These are phyloP conservation scores for Ectropis crepuscularia DNA, from an alignment of 2,888 invertebrate genomes.

Conservation along the genomic window DNA sequence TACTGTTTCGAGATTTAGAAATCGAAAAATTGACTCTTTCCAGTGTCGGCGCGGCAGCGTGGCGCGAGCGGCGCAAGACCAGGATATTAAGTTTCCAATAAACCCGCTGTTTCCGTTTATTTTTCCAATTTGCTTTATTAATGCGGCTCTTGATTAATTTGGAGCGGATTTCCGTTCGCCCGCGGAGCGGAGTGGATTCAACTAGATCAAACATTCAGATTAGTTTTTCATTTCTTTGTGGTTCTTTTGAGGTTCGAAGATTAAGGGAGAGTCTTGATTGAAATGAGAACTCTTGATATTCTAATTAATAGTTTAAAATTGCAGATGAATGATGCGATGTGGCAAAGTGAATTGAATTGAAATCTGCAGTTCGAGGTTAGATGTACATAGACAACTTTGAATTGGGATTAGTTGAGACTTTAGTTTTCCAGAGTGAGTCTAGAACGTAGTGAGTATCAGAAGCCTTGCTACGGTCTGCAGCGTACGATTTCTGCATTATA, in stretches of 20 bases:
- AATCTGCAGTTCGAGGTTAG: too few species aligned
- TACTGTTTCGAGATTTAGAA: too few species aligned
- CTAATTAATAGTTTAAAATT: background rate
- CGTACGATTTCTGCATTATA: too few species aligned
- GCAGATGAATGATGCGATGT: background rate
- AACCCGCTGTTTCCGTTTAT: slow-evolving; percentile 38
- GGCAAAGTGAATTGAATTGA: too few species aligned
- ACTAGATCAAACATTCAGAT: slow-evolving; percentile 11
- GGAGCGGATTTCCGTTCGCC: slow-evolving; percentile 23
- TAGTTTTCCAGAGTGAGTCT: too few species aligned
- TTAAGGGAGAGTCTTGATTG: too few species aligned
- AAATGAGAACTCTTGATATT: background rate
- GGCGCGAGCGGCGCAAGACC: slow-evolving; percentile 22
- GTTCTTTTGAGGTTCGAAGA: background rate
- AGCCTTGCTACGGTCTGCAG: too few species aligned
- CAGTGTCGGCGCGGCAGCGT: background rate
- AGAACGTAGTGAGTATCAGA: too few species aligned
- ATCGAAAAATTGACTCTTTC: too few species aligned
- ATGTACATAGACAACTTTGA: too few species aligned
- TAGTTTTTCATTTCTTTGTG: slow-evolving; percentile 7
- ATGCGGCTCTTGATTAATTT: slow-evolving; percentile 35
- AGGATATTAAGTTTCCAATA: slow-evolving; percentile 61
- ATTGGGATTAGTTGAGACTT: too few species aligned
- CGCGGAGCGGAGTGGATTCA: slow-evolving; percentile 14
- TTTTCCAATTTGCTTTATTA: slow-evolving; percentile 41